Percentiles rank a stretch among this genome's conserved stretches.
phyloP scores from a whole-genome alignment of 2,888 invertebrate species.

The Scaptomyza caliginosa region DNA sequence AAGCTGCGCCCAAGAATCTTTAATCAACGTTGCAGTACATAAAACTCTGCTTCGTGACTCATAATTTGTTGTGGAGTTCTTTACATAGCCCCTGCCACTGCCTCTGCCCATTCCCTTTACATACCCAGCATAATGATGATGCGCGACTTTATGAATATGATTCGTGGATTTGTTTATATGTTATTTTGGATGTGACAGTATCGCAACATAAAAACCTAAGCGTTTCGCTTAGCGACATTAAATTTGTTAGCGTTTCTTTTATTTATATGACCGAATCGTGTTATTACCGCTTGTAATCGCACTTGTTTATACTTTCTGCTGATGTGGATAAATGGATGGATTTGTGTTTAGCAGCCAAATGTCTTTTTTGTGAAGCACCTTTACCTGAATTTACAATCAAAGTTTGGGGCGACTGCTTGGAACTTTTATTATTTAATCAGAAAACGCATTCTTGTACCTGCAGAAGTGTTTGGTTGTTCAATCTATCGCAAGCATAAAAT shows the following conservation, averaged over 20 bases:
- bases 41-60: slow-evolving; percentile 65
- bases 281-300: slow-evolving; percentile 71
- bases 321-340: slow-evolving; percentile 50
- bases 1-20: slow-evolving; percentile 32
- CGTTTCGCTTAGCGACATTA: slow-evolving; percentile 55
- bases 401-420: slow-evolving; percentile 3
- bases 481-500: background rate
- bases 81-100: slow-evolving; percentile 36
- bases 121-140: slow-evolving; percentile 34
- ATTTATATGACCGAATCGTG: slow-evolving; percentile 73
- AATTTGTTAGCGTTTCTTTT: slow-evolving; percentile 58
- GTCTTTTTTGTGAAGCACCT: slow-evolving; percentile 11
- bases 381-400: slow-evolving; percentile 20
- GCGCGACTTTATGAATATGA: slow-evolving; percentile 49
- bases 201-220: slow-evolving; percentile 59
- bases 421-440: background rate
- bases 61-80: slow-evolving; percentile 72
- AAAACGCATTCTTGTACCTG: background rate
- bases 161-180: slow-evolving; percentile 31
- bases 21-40: slow-evolving; percentile 65
- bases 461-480: background rate
- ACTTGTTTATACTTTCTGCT: slow-evolving; percentile 30
- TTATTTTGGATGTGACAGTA: slow-evolving; percentile 10
- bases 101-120: background rate
- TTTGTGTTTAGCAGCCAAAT: slow-evolving; percentile 23